Conservation (phyloP, 1,140 invertebrate genomes). For the Trinorchestia longiramus region DNA sequence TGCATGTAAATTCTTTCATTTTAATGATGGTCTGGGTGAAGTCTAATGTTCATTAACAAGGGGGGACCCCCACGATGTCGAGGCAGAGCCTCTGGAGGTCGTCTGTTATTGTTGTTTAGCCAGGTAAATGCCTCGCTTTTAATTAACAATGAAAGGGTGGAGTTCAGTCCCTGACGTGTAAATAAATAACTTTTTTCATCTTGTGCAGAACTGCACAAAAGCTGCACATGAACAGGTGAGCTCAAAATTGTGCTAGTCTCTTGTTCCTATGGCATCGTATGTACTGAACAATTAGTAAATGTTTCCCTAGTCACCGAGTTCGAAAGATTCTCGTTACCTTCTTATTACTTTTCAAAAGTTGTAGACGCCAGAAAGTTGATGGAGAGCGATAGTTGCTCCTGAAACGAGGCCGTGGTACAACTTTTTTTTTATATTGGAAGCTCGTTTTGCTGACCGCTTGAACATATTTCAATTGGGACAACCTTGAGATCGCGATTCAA, state of each 20-base stretch:
- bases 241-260: background rate
- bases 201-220: background rate
- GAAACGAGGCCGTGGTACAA: background rate
- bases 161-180: background rate
- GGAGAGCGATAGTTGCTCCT: background rate
- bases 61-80: background rate
- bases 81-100: background rate
- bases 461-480: conserved; percentile 5
- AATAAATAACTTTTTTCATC: background rate
- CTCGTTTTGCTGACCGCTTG: background rate
- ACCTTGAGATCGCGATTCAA: conserved; percentile 21
- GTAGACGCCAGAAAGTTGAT: background rate
- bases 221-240: background rate
- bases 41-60: background rate
- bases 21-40: background rate
- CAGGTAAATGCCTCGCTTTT: conserved; percentile 9
- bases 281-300: background rate
- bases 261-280: background rate
- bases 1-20: background rate
- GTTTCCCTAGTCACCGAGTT: background rate
- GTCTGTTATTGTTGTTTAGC: conserved; percentile 4
- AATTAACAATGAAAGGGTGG: conserved; percentile 26
- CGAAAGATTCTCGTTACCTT: background rate
- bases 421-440: background rate
- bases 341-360: background rate